Percentiles rank a stretch among this genome's conserved stretches.
These are phyloP conservation scores for Smutsia gigantea DNA, from an alignment of 2,797 vertebrate genomes.

Conservation along the genomic window DNA sequence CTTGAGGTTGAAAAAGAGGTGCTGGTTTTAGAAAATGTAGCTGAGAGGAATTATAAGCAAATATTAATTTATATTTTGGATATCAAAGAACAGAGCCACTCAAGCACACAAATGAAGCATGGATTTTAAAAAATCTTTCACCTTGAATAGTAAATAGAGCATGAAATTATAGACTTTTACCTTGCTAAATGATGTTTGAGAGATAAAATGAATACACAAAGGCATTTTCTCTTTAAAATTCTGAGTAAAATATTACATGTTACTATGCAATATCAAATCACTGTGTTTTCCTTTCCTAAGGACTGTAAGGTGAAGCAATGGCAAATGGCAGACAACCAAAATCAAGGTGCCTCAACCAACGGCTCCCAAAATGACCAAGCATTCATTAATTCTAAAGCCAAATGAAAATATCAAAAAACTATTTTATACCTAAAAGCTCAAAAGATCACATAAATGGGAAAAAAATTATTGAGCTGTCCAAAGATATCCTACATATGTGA, in stretches of 20 bases:
- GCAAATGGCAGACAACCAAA: slow-evolving; percentile 88
- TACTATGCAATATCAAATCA: slow-evolving; percentile 87
- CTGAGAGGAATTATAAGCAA: slow-evolving; percentile 42
- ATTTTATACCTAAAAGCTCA: slow-evolving; percentile 11
- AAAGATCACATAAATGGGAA: not conserved
- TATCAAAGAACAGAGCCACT: slow-evolving; percentile 55
- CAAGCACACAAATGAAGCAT: slow-evolving; percentile 33
- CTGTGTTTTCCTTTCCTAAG: slow-evolving; percentile 83
- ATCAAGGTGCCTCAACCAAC: slow-evolving; percentile 85
- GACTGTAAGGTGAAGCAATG: slow-evolving; percentile 84
- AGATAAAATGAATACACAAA: slow-evolving; percentile 66
- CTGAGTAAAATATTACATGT: slow-evolving; percentile 79
- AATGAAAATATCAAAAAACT: slow-evolving; percentile 36
- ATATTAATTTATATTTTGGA: slow-evolving; percentile 24
- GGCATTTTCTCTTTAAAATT: slow-evolving; percentile 48
- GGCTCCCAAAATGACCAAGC: slow-evolving; percentile 80
- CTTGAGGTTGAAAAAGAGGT: not conserved
- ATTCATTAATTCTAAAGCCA: slow-evolving; percentile 74
- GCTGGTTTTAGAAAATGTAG: not conserved
- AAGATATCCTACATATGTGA: not conserved
- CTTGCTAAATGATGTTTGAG: slow-evolving; percentile 47
- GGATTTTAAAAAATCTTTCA: not conserved
- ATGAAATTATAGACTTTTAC: slow-evolving; percentile 28
- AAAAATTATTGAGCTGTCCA: not conserved
- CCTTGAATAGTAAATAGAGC: slow-evolving; percentile 39